Conservation (phyloP, 2,113 vertebrate species). For the Butastur rufipennis region DNA sequence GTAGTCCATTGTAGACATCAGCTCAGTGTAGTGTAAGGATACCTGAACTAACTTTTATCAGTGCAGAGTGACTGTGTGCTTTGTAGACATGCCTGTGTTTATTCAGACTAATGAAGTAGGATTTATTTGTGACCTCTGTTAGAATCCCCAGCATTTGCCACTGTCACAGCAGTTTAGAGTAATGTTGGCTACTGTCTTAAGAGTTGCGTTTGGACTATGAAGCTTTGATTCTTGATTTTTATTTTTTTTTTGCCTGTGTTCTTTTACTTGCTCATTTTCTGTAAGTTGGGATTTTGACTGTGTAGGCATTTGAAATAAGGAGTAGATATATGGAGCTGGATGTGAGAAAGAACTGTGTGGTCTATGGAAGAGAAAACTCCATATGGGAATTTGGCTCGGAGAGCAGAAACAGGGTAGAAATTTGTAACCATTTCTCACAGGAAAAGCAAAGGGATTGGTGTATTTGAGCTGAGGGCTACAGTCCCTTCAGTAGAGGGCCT, state of each 20-base stretch:
- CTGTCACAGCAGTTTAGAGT: not conserved
- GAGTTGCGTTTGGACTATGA: not conserved
- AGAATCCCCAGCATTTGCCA: not conserved
- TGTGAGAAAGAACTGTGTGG: not conserved
- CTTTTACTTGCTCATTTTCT: not conserved
- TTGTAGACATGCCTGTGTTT: not conserved
- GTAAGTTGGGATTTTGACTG: not conserved
- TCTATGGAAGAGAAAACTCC: not conserved
- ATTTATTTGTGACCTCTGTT: not conserved
- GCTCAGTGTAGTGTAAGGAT: not conserved
- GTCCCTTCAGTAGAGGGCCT: not conserved
- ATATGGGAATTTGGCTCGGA: not conserved
- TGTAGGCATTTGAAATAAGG: not conserved
- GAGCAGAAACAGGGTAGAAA: not conserved
- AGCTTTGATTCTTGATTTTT: not conserved
- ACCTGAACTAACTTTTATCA: not conserved
- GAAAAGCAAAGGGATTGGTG: not conserved
- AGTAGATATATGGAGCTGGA: not conserved
- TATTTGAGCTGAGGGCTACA: not conserved
- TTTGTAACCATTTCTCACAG: not conserved
- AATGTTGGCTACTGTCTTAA: not conserved
- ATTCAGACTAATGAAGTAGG: not conserved
- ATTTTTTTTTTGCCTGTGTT: not conserved
- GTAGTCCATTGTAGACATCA: accelerated
- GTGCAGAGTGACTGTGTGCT: not conserved